Conservation (phyloP, 2,797 vertebrate genomes). For the Monodelphis domestica region DNA sequence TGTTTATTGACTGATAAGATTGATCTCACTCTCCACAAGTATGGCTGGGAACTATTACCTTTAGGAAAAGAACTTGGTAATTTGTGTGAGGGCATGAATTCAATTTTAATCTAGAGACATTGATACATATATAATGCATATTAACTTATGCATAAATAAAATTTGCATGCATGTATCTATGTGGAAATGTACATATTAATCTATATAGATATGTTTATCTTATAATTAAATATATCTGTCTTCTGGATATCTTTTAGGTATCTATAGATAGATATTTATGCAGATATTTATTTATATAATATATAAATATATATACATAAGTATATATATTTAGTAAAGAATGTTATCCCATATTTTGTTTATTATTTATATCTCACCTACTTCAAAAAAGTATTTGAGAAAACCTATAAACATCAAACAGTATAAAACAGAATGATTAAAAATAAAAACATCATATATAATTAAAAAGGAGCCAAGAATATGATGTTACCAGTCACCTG, state of each 20-base stretch:
- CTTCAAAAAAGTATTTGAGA: not conserved
- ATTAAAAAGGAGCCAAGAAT: not conserved
- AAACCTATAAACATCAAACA: not conserved
- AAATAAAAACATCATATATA: not conserved
- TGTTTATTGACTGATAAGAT: not conserved
- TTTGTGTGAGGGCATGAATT: not conserved
- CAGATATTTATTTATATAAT: not conserved
- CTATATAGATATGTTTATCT: not conserved
- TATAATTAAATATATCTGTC: not conserved
- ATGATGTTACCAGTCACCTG: not conserved
- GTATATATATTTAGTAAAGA: not conserved
- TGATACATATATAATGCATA: not conserved
- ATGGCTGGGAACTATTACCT: not conserved
- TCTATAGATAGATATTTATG: too few species aligned
- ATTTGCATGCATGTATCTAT: not conserved
- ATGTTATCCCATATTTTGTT: not conserved
- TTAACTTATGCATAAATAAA: not conserved
- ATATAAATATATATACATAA: not conserved
- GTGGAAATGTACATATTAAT: not conserved
- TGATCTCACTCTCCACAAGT: not conserved
- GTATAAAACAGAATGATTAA: not conserved
- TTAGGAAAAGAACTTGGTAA: not conserved
- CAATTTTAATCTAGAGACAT: not conserved
- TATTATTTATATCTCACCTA: not conserved
- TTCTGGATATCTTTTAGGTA: too few species aligned